phyloP scores from a whole-genome alignment of 2,797 vertebrate species.

The Clangula hyemalis region DNA sequence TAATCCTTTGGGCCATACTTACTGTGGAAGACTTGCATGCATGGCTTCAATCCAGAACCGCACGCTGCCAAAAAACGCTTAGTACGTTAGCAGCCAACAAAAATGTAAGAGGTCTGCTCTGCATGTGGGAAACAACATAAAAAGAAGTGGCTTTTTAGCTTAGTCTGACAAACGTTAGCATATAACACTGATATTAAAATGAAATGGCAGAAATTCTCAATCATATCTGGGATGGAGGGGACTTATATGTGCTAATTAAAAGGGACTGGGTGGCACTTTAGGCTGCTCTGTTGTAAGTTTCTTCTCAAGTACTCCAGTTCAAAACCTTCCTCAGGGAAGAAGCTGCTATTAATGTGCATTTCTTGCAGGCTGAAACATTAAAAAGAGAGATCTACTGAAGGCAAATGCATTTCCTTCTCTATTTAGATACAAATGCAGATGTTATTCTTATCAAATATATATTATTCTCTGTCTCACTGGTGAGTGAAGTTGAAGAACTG shows the following conservation, averaged over 20 bases:
- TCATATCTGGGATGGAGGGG: conserved; percentile 72
- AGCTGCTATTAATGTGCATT: conserved; percentile 54
- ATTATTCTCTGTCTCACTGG: conserved; percentile 4
- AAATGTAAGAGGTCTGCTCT: conserved; percentile 81
- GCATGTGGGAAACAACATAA: conserved; percentile 87
- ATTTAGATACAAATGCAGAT: conserved; percentile 61
- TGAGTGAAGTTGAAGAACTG: not conserved
- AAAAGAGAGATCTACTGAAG: conserved; percentile 53
- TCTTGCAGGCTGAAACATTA: conserved; percentile 63
- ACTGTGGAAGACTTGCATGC: conserved; percentile 74
- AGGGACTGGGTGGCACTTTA: conserved; percentile 77
- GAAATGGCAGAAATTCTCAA: conserved; percentile 78
- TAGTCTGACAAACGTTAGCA: conserved; percentile 85
- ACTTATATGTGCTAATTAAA: conserved; percentile 79
- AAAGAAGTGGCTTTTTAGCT: conserved; percentile 85
- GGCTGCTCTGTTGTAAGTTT: conserved; percentile 55
- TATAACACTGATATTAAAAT: conserved; percentile 82
- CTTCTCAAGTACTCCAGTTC: conserved; percentile 59
- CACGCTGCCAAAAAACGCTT: conserved; percentile 84
- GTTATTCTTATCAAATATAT: conserved; percentile 49
- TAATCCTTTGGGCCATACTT: conserved; percentile 73
- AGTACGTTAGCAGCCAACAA: conserved; percentile 87
- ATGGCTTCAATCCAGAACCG: conserved; percentile 78
- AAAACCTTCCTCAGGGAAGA: conserved; percentile 60
- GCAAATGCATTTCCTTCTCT: conserved; percentile 61